These are phyloP conservation scores for Phymanthus crucifer DNA, from an alignment of 92 coral and sea anemone genomes.

Conservation along the genomic window DNA sequence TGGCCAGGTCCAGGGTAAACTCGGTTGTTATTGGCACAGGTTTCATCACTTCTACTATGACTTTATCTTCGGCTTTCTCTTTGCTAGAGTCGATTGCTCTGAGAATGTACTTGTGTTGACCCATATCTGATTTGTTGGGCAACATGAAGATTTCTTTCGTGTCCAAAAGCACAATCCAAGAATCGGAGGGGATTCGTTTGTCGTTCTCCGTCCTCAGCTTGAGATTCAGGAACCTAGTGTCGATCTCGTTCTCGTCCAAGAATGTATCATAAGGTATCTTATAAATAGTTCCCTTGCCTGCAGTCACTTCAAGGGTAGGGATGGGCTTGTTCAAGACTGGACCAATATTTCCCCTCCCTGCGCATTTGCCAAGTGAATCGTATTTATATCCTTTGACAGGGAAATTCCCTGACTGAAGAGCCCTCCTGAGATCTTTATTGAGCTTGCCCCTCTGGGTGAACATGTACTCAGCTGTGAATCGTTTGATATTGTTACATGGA, in stretches of 20 bases:
- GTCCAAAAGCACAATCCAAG: constrained; percentile 51
- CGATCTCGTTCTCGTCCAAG: constrained; percentile 69
- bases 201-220: constrained; percentile 31
- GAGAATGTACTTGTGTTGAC: constrained; percentile 49
- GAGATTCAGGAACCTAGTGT: constrained; percentile 60
- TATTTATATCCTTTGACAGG: constrained; percentile 29
- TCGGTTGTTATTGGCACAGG: constrained; percentile 22
- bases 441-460: constrained; percentile 43
- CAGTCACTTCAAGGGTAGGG: constrained; percentile 18
- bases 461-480: constrained; percentile 7
- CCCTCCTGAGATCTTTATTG: constrained; percentile 45
- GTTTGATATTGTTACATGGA: constrained; percentile 32
- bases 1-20: constrained; percentile 23
- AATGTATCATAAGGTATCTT: constrained; percentile 62
- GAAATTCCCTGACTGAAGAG: constrained; percentile 67
- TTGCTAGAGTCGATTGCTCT: constrained; percentile 34
- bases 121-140: constrained; percentile 23
- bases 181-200: constrained; percentile 24
- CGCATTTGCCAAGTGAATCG: constrained; percentile 54
- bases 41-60: constrained; percentile 17
- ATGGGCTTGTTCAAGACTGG: constrained; percentile 52
- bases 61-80: not conserved
- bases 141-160: constrained; percentile 51
- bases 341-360: constrained; percentile 30
- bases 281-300: constrained; percentile 42